Percentiles rank a stretch among this genome's conserved stretches.
Evolutionary conservation across 2,113 vertebrate species (phyloP).

Genomic region (Ranitomeya variabilis): DNA sequence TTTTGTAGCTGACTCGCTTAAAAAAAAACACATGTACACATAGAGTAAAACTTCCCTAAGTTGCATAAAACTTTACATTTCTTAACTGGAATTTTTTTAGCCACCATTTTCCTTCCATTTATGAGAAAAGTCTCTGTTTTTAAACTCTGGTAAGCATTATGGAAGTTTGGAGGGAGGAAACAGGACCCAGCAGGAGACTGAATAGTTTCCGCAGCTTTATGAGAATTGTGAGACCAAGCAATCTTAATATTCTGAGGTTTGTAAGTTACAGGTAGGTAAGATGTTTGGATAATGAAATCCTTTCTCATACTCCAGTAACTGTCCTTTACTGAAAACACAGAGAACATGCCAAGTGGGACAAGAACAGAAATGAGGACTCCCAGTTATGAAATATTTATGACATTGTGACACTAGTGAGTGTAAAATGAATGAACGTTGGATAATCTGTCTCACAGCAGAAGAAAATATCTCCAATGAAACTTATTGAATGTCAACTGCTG

Average conservation of each 20-base stretch:
- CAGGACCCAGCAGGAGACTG: not conserved
- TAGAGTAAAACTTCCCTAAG: not conserved
- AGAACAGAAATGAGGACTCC: conserved; percentile 88
- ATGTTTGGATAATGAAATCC: conserved; percentile 96
- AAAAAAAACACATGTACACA: no score
- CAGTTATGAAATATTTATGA: conserved; percentile 99
- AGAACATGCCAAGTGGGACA: conserved; percentile 87
- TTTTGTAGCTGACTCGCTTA: no score
- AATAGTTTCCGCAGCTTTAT: not conserved
- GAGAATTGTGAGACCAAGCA: not conserved
- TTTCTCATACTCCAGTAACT: conserved; percentile 92
- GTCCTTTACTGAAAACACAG: conserved; percentile 90
- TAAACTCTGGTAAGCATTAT: not conserved
- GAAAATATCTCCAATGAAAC: conserved; percentile 74
- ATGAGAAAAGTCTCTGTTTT: not conserved
- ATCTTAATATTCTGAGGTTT: conserved; percentile 59
- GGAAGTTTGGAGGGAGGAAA: not conserved
- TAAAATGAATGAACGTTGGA: conserved; percentile 80
- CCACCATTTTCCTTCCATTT: not conserved
- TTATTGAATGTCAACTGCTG: conserved; percentile 75
- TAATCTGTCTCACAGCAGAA: conserved; percentile 79
- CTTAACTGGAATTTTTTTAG: not conserved
- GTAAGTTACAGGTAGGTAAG: conserved; percentile 83
- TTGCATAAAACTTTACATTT: not conserved
- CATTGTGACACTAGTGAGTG: conserved; percentile 83